Conservation (phyloP, 2,797 vertebrate species). For the Otolemur crassicaudatus region DNA sequence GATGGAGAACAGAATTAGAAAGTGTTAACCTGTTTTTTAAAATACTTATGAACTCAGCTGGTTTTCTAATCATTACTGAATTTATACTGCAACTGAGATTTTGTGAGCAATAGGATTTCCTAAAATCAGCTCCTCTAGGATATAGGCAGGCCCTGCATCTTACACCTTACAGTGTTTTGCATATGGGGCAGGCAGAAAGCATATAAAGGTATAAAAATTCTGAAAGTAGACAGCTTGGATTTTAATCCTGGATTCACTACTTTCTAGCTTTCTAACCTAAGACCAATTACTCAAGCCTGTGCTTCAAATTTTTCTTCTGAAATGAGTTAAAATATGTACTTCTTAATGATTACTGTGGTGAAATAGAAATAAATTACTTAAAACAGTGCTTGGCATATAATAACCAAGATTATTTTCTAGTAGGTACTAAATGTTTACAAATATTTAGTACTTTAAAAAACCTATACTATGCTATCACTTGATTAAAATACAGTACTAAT, state of each 20-base stretch:
- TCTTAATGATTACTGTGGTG: neutral
- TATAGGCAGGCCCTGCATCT: neutral
- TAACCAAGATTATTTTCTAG: neutral
- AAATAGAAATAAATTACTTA: neutral
- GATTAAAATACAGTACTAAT: neutral
- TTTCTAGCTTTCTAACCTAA: slow-evolving; percentile 3
- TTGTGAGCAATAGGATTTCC: neutral
- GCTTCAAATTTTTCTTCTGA: neutral
- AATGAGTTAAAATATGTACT: neutral
- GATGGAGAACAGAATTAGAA: neutral
- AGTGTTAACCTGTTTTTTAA: neutral
- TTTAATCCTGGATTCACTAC: slow-evolving; percentile 11
- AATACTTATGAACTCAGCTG: neutral
- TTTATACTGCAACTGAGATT: neutral
- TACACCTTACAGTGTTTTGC: slow-evolving; percentile 25
- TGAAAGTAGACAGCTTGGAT: neutral
- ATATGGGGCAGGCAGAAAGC: neutral
- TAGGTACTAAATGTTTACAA: slow-evolving; percentile 19
- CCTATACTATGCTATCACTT: neutral
- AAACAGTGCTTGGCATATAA: neutral
- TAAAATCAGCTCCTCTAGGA: neutral
- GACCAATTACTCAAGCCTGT: neutral
- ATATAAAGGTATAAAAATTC: neutral
- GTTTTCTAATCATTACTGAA: neutral
- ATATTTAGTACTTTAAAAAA: slow-evolving; percentile 4